Conservation (phyloP, 92 coral and sea anemone genomes). For the Porites evermanni region DNA sequence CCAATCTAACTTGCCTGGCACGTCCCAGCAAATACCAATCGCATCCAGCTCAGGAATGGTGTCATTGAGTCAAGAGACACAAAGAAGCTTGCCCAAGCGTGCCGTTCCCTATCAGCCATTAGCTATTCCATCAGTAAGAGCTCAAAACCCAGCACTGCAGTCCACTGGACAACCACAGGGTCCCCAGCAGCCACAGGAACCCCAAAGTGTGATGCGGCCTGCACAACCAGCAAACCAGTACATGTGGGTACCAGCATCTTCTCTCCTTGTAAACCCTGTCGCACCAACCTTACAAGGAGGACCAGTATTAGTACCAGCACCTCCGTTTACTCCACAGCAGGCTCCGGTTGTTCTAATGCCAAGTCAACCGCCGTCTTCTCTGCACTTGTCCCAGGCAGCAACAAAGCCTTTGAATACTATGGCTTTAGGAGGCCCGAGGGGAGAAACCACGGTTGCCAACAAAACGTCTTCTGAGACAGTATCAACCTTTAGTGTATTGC, state of each 20-base stretch:
- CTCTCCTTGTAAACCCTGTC: conserved; percentile 25
- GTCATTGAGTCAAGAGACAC: background rate
- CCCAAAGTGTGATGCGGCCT: background rate
- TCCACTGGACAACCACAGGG: background rate
- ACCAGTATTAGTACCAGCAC: conserved; percentile 11
- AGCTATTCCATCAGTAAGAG: background rate
- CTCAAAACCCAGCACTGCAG: conserved; percentile 1
- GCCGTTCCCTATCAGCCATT: conserved; percentile 15
- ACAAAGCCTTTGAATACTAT: background rate
- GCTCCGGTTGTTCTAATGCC: conserved; percentile 21
- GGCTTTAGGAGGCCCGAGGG: background rate
- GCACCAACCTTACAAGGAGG: conserved; percentile 27
- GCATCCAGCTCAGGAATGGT: too few relatives aligned
- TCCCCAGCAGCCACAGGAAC: background rate
- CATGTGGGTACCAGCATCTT: conserved; percentile 39
- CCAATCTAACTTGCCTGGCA: too few relatives aligned
- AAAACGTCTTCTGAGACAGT: conserved; percentile 33
- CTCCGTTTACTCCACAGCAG: conserved; percentile 11
- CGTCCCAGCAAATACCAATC: too few relatives aligned
- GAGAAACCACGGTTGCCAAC: conserved; percentile 2
- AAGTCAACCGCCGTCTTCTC: conserved; percentile 8
- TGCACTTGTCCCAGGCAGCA: conserved; percentile 1
- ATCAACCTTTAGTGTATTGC: conserved; percentile 45
- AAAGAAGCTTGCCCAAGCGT: background rate
- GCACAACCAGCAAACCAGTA: conserved; percentile 25